phyloP scores from a whole-genome alignment of 1,140 invertebrate genomes.

The Ips typographus region DNA sequence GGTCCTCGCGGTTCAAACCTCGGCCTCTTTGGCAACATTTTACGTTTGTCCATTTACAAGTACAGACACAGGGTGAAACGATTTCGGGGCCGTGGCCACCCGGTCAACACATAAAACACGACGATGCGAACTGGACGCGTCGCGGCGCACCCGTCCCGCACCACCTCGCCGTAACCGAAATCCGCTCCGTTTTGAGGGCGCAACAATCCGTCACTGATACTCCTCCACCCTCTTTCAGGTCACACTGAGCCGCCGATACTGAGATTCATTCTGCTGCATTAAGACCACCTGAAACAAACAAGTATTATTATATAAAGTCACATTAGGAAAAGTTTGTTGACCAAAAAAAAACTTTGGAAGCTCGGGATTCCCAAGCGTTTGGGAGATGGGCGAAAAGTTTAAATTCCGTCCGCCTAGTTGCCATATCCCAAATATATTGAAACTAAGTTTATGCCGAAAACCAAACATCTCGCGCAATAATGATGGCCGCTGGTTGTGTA shows the following conservation, averaged over 20 bases:
- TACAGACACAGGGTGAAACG: background rate
- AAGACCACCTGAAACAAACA: constrained; percentile 7
- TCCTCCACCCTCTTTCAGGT: background rate
- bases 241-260: constrained; percentile 4
- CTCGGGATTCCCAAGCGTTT: background rate
- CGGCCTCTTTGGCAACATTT: constrained; percentile 80
- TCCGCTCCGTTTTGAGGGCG: background rate
- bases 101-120: constrained; percentile 11
- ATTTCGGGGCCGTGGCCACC: background rate
- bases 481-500: constrained; percentile 20
- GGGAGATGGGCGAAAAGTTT: constrained; percentile 5
- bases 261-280: background rate
- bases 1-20: constrained; percentile 72
- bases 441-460: constrained; percentile 23
- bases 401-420: constrained; percentile 1
- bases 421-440: constrained; percentile 17
- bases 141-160: constrained; percentile 9
- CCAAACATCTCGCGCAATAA: constrained; percentile 24
- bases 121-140: constrained; percentile 7
- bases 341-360: background rate
- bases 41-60: constrained; percentile 69
- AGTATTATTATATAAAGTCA: background rate
- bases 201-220: background rate
- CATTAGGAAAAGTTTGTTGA: background rate
- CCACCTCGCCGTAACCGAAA: background rate